Base-by-base conservation (phyloP, 2,888 invertebrate genomes). In the Cerastis rubricosa region DNA sequence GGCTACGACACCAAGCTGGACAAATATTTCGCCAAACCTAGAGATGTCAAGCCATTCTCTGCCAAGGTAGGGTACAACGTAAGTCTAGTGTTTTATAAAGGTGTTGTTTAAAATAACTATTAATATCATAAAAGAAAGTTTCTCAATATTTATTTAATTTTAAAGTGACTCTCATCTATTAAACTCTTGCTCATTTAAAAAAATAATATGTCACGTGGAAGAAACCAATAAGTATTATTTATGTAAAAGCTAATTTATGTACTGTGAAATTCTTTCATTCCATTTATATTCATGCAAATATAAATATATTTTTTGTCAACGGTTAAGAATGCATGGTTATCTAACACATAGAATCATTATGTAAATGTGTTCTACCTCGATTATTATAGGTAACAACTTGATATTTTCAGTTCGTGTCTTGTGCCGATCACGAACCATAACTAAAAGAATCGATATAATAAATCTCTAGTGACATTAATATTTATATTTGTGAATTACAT, bases 1-100 rank as follows among this genome's bases (percentile, higher is more conserved):
- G 91, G 90, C 17, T 96, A 94, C 85, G 95, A 96, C 69, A 91
- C 93, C 29, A 96, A 96, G 84, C 89, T 96, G 9, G 95, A 96
- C 78, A 96, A 96, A 87, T 96, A 96, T 86, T 96, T 96, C 87
- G 81, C 94, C 47, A 95, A 94, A 73, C 95, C 95, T 14, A 93
- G 92, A 81, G 95, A 96, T 76, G 87, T 92, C 78, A 95, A 94
- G 83, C 90, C 93, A 67, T 95, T 94, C 78, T 78, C 92, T 57
- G 90, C 92, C 68, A 96, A 96, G 94, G 96, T 96, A 94, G 92
- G 92, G 81, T 94, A 92, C 84, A 89, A 90, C 89, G 91, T 94
- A 90, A 94, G 92, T 93, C 45, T 69, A 35, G 12, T 59, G 2
- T 40, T 71, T 57, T 47, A 57, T 51, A 1, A 40, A 72, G 49